These are phyloP conservation scores for Brachyistius frenatus DNA, from an alignment of 2,113 vertebrate genomes.

Conservation along the genomic window DNA sequence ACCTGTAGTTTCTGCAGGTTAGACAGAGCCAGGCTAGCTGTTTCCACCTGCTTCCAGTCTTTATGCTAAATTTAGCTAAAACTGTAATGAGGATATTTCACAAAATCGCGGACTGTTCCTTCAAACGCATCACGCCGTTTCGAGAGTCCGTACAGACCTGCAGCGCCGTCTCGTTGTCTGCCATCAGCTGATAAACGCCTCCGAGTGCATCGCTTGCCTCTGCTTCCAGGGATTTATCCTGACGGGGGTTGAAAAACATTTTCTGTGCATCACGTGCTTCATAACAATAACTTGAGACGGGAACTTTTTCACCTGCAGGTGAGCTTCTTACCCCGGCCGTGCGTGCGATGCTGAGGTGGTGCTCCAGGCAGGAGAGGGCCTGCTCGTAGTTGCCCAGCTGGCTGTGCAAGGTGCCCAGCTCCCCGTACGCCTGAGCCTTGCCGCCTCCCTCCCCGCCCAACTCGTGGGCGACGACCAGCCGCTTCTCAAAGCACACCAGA, in stretches of 20 bases:
- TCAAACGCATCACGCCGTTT: no score
- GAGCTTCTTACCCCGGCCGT: constrained; percentile 64
- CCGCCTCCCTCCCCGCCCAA: constrained; percentile 92
- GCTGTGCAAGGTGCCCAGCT: constrained; percentile 95
- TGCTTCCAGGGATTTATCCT: constrained; percentile 91
- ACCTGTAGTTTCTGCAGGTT: no score
- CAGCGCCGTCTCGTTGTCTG: constrained; percentile 92
- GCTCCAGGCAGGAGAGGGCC: constrained; percentile 95
- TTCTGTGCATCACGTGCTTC: constrained; percentile 47
- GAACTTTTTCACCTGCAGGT: not conserved
- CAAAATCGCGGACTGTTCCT: not conserved
- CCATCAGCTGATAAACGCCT: constrained; percentile 95
- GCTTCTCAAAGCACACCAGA: constrained; percentile 97
- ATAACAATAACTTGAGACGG: not conserved
- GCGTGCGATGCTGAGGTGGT: constrained; percentile 92
- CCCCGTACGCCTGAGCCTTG: constrained; percentile 95
- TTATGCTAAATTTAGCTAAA: no score
- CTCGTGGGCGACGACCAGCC: constrained; percentile 94
- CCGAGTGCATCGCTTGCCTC: constrained; percentile 92
- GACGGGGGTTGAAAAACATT: constrained; percentile 62
- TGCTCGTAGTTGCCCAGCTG: constrained; percentile 97
- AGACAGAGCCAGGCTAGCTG: no score
- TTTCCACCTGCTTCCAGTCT: no score
- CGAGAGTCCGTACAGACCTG: constrained; percentile 75
- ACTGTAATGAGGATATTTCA: not conserved